Base-by-base conservation (phyloP, 2,113 vertebrate species). In the Furnarius figulus region DNA sequence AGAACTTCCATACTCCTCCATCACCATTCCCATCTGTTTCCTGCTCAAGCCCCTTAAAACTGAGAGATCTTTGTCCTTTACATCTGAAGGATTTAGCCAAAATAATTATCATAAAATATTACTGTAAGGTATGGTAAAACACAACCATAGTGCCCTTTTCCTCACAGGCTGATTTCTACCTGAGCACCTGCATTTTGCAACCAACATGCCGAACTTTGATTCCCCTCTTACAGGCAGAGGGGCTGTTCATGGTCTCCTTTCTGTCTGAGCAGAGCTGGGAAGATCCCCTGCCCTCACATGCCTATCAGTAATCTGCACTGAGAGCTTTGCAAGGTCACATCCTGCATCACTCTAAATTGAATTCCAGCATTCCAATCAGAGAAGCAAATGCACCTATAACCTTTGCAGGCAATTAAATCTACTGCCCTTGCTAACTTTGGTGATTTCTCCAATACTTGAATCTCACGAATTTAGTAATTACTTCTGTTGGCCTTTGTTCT, bases 391-490 rank as follows among this genome's bases (percentile, higher is more conserved):
- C 55, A 75, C 70, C 44, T 62, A 55, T 46, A 89, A 87, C 76
- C 87, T 95, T 55, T 66, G 21, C 49, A 94, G 95, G 80, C 92
- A 89, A 95, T 85, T 91, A 93, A 49, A 84, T 74, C 46, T 63
- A 82, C 78, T 93, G 93, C 46, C 62, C 49, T 90, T 65, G 66
- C 79, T 91, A 88, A 65, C 71, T 95, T 31, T 14, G 24, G 53
- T 20, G n/a, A 90, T 73, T 94, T 95, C 56, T 80, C 67, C 37
- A 35, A 65, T 35, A 73, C 44, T 61, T 49, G 53, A 89, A 93
- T 72, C 76, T 94, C 50, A 88, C 87, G 46, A 95, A 79, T 73
- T 85, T n/a, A 88, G 66, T 85, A 90, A 96, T 96, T 97, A 94
- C 79, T 96, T 83, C 71, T 95, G 47, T 35, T 77, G 78, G 76